These are phyloP conservation scores for Neogobius melanostomus DNA, from an alignment of 2,113 vertebrate species.

Conservation along the genomic window DNA sequence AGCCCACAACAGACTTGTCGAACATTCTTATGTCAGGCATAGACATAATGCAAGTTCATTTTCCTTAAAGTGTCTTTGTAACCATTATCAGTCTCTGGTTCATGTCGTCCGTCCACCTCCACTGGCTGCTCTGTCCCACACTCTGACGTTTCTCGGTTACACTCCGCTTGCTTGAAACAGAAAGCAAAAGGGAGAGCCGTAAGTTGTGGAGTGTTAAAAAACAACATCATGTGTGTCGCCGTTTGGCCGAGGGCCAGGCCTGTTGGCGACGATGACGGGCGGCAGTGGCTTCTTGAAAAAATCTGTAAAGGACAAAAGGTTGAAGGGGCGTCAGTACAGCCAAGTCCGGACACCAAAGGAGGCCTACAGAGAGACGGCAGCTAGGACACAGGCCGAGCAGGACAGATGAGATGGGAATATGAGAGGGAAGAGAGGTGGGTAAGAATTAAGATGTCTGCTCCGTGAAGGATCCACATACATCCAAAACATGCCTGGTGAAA, in stretches of 20 bases:
- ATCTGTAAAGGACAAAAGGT: constrained; percentile 69
- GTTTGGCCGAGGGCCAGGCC: constrained; percentile 69
- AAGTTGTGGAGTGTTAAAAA: constrained; percentile 68
- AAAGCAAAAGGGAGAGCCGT: constrained; percentile 61
- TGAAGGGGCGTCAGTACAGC: constrained; percentile 32
- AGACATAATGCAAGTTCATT: background rate
- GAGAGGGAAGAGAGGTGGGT: constrained; percentile 14
- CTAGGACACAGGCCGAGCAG: background rate
- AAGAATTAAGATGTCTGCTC: constrained; percentile 30
- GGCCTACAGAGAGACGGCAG: background rate
- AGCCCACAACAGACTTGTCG: constrained; percentile 10
- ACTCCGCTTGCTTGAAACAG: constrained; percentile 64
- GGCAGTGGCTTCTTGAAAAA: constrained; percentile 82
- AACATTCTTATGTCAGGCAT: constrained; percentile 11
- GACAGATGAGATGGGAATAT: background rate
- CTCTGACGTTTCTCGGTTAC: constrained; percentile 39
- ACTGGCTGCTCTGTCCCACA: background rate
- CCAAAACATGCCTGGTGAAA: constrained; percentile 37
- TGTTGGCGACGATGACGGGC: constrained; percentile 73
- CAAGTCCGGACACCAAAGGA: constrained; percentile 16
- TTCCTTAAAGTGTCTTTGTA: constrained; percentile 19
- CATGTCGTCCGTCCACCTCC: constrained; percentile 7
- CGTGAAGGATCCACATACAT: constrained; percentile 39
- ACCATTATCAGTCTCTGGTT: constrained; percentile 5
- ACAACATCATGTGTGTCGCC: constrained; percentile 75